Conservation (phyloP, 2,113 vertebrate species). For the Pardalotus punctatus region DNA sequence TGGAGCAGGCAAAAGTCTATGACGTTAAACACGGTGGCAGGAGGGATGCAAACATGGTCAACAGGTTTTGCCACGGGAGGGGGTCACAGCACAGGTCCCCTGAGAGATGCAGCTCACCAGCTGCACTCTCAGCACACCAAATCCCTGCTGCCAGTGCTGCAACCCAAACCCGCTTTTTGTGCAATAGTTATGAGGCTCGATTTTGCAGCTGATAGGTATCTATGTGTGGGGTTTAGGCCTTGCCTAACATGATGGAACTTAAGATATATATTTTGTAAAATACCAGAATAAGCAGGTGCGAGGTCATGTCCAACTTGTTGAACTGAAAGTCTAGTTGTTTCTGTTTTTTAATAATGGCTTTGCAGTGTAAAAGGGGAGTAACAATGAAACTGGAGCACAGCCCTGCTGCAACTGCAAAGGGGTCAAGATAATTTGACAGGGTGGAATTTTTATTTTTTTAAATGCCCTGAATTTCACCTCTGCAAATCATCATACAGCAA, state of each 20-base stretch:
- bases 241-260: background rate
- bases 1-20: background rate
- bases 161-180: background rate
- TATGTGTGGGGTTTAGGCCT: background rate
- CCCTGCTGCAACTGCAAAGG: background rate
- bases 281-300: background rate
- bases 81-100: background rate
- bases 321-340: background rate
- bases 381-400: background rate
- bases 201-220: background rate
- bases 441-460: background rate
- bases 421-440: background rate
- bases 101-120: background rate
- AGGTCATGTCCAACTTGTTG: background rate
- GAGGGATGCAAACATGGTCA: background rate
- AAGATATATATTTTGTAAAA: background rate
- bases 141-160: background rate
- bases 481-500: background rate
- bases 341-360: background rate
- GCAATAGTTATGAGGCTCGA: background rate
- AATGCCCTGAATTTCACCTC: background rate
- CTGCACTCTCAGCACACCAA: background rate
- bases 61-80: background rate
- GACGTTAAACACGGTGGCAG: background rate
- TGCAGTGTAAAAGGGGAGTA: background rate